phyloP scores from a whole-genome alignment of 2,888 invertebrate species.

The Stenodema calcarata region DNA sequence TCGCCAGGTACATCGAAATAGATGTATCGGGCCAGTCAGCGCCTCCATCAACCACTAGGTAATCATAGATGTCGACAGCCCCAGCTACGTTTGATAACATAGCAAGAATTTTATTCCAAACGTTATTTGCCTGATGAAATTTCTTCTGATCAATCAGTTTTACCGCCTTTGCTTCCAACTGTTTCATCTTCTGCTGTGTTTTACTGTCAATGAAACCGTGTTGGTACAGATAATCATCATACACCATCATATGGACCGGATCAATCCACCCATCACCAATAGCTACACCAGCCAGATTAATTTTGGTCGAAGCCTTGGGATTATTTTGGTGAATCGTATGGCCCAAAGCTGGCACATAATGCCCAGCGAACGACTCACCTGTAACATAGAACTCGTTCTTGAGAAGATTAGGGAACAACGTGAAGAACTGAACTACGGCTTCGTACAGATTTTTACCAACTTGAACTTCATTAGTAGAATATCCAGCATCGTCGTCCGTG shows the following conservation, averaged over 20 bases:
- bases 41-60: not conserved
- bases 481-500: conserved; percentile 74
- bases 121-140: not conserved
- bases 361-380: conserved; percentile 89
- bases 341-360: conserved; percentile 77
- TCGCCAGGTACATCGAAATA: not conserved
- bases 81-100: not conserved
- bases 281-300: conserved; percentile 74
- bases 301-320: conserved; percentile 68
- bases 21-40: not conserved
- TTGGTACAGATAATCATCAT: conserved; percentile 81
- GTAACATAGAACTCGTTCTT: conserved; percentile 81
- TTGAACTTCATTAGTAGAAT: conserved; percentile 77
- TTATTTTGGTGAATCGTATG: conserved; percentile 76
- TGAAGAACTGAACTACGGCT: conserved; percentile 80
- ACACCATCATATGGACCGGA: conserved; percentile 77
- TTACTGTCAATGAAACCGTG: conserved; percentile 68
- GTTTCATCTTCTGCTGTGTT: conserved; percentile 57
- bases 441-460: conserved; percentile 81
- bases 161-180: conserved; percentile 10
- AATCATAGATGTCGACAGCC: not conserved
- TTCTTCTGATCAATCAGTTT: not conserved
- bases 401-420: conserved; percentile 77
- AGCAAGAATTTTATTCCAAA: not conserved
- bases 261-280: conserved; percentile 85